Conservation (phyloP, 2,113 vertebrate species). For the Calonectris borealis region DNA sequence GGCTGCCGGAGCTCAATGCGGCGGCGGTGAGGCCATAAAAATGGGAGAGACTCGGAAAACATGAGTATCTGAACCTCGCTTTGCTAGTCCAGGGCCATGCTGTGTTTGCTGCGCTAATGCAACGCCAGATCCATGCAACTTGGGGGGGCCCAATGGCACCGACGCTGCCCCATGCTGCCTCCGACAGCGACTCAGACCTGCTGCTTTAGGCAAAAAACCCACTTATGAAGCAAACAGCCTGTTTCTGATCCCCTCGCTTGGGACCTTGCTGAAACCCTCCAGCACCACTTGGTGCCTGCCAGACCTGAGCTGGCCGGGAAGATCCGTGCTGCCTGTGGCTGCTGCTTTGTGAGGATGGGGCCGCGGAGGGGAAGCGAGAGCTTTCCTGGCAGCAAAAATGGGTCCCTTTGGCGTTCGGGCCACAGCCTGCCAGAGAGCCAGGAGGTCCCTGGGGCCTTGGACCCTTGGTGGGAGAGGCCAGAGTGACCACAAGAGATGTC, state of each 20-base stretch:
- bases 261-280: neutral
- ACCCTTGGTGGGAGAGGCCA: neutral
- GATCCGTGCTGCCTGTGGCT: neutral
- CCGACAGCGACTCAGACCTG: rapidly evolving
- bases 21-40: rapidly evolving
- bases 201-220: neutral
- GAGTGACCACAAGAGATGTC: neutral
- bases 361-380: neutral
- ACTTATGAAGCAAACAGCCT: neutral
- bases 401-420: neutral
- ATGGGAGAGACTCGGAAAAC: neutral
- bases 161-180: neutral
- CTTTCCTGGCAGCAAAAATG: neutral
- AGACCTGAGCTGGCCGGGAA: neutral
- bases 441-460: neutral
- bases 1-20: neutral
- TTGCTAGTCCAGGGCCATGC: neutral
- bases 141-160: neutral
- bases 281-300: rapidly evolving
- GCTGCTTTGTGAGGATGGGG: neutral
- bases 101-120: neutral
- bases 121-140: rapidly evolving
- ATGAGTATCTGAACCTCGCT: neutral
- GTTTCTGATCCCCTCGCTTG: neutral
- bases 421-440: neutral